These are phyloP conservation scores for Microchirus variegatus DNA, from an alignment of 2,797 vertebrate genomes.

Conservation along the genomic window DNA sequence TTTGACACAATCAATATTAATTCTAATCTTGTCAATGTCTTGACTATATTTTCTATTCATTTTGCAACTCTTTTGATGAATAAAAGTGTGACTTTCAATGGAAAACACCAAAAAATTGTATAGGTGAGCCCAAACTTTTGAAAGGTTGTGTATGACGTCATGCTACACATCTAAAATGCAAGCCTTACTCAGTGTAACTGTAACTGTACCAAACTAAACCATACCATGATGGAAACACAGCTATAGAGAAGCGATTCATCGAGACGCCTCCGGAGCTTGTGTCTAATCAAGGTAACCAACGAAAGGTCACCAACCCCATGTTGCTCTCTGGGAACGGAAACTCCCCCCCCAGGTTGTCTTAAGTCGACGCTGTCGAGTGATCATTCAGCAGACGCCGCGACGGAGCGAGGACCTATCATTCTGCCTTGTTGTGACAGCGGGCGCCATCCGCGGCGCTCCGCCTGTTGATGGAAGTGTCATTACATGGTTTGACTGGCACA, in stretches of 20 bases:
- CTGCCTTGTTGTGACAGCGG: constrained; percentile 69
- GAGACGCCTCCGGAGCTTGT: constrained; percentile 29
- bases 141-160: no score
- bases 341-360: constrained; percentile 20
- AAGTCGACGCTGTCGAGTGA: constrained; percentile 18
- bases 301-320: constrained; percentile 49
- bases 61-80: no score
- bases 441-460: constrained; percentile 59
- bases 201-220: no score
- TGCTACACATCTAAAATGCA: no score
- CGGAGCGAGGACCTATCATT: constrained; percentile 51
- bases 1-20: no score
- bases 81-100: no score
- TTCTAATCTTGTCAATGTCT: no score
- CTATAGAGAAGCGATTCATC: background rate
- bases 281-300: constrained; percentile 11
- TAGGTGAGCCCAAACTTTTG: no score
- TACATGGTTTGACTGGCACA: constrained; percentile 60
- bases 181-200: no score
- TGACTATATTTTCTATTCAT: no score
- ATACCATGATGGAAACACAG: no score
- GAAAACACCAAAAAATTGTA: no score
- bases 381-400: constrained; percentile 39
- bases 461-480: constrained; percentile 54
- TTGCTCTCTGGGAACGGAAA: constrained; percentile 38